A percentile compares a stretch with the other conserved stretches of the same genome.
phyloP scores from a whole-genome alignment of 2,113 vertebrate species.

The Equus przewalskii region DNA sequence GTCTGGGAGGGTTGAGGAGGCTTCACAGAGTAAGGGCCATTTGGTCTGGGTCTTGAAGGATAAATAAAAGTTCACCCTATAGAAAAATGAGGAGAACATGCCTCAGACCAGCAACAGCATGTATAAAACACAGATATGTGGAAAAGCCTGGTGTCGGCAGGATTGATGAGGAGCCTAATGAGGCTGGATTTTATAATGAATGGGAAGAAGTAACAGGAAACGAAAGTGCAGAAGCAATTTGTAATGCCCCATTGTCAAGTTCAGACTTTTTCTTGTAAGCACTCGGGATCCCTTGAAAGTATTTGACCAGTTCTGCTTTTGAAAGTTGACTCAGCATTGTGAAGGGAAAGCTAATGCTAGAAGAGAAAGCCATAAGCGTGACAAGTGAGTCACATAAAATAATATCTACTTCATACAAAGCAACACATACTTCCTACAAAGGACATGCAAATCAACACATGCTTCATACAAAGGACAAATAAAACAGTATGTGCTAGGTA shows the following conservation, averaged over 20 bases:
- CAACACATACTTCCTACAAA: not conserved
- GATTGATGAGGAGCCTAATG: not conserved
- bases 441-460: not conserved
- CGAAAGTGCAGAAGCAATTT: not conserved
- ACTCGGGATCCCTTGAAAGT: not conserved
- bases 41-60: not conserved
- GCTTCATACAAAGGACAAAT: not conserved
- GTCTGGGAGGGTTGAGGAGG: not conserved
- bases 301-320: not conserved
- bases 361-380: not conserved
- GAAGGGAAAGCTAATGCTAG: not conserved
- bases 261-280: slow-evolving; percentile 13
- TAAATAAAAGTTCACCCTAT: not conserved
- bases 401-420: not conserved
- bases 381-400: slow-evolving; percentile 10
- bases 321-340: not conserved
- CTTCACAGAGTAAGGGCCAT: not conserved
- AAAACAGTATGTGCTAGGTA: not conserved
- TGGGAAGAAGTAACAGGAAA: not conserved
- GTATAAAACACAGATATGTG: not conserved
- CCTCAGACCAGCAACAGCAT: not conserved
- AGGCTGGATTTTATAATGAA: not conserved
- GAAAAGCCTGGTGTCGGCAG: not conserved
- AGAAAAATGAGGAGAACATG: not conserved
- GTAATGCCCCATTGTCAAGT: not conserved